These are phyloP conservation scores for Brachypalpus laphriformis DNA, from an alignment of 2,888 invertebrate genomes.

Conservation along the genomic window DNA sequence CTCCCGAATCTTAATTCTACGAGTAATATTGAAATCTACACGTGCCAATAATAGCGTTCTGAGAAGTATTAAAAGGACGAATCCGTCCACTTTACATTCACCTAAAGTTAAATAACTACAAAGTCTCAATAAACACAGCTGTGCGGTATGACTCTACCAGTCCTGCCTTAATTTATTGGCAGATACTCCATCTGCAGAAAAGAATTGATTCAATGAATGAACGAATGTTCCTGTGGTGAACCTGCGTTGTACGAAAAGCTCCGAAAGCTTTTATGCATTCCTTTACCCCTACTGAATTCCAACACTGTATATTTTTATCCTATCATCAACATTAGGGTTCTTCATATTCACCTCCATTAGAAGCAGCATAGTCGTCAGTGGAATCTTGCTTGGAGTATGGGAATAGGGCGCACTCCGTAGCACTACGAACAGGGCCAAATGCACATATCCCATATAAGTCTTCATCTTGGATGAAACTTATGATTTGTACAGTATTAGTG, in stretches of 20 bases:
- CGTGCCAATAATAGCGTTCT: neutral
- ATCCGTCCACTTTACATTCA: neutral
- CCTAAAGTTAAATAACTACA: neutral
- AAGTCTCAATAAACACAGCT: neutral
- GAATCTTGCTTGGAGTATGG: neutral
- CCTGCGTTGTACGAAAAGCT: slow-evolving; percentile 25
- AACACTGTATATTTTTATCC: neutral
- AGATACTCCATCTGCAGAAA: neutral
- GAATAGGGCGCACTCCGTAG: neutral
- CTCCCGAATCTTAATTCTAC: neutral
- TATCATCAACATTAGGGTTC: neutral
- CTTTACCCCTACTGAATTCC: neutral
- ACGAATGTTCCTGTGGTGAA: slow-evolving; percentile 14
- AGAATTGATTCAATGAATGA: slow-evolving; percentile 19
- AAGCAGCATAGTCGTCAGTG: slow-evolving; percentile 1
- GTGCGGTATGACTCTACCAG: neutral
- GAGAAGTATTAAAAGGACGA: neutral
- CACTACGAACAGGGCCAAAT: slow-evolving; percentile 1
- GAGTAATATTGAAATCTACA: neutral
- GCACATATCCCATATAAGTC: slow-evolving; percentile 1
- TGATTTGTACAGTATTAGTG: neutral
- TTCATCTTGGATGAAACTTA: neutral
- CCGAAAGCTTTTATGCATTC: slow-evolving; percentile 6
- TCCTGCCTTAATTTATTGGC: neutral
- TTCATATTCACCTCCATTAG: neutral